Base-by-base conservation (phyloP, 2,113 vertebrate species). In the Pterophyllum scalare region DNA sequence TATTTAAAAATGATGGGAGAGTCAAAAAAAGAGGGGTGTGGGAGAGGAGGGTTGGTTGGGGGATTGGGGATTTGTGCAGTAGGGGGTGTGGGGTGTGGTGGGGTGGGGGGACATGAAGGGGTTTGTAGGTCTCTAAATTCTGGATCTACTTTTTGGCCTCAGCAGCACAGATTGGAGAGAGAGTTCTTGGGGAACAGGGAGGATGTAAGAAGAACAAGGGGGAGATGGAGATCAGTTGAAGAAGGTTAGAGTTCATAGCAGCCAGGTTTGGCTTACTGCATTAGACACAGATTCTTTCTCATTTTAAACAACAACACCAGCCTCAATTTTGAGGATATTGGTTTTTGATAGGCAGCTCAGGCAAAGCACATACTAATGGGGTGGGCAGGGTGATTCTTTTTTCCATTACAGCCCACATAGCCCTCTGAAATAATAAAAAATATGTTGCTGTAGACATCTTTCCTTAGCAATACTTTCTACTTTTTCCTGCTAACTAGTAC, bases 231-330 rank as follows among this genome's bases (percentile, higher is more conserved):
- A 86, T 62, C 89, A 79, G 80, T 60, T 72, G 61, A 88, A 87
- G 49, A 78, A 88, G 84, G 89, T 90, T 86, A 90, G 79, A 91
- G 89, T 87, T 93, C 87, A 89, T 62, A 81, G 90, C 90, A 90
- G 84, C 87, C 87, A 90, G 81, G 92, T 91, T 91, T 78, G 92
- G 91, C 90, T 95, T 93, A 94, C 82, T 91, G 92, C 93, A 94
- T 96, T 95, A 94, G 93, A 95, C 92, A 93, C 94, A 95, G 94
- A 95, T 95, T 95, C 93, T 95, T 95, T 95, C 88, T 93, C 87
- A 95, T 95, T 95, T 95, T 85, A 94, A 95, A 95, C 88, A 92
- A 95, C 91, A 96, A 96, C 94, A 95, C 91, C 82, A 82, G 87
- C 88, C 75, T 94, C 94, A 94, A 88, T 95, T 95, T 91, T 90